Percentiles rank a stretch among this genome's conserved stretches.
Evolutionary conservation across 2,888 invertebrate genomes (phyloP).

Genomic region (Brachyptera putata): DNA sequence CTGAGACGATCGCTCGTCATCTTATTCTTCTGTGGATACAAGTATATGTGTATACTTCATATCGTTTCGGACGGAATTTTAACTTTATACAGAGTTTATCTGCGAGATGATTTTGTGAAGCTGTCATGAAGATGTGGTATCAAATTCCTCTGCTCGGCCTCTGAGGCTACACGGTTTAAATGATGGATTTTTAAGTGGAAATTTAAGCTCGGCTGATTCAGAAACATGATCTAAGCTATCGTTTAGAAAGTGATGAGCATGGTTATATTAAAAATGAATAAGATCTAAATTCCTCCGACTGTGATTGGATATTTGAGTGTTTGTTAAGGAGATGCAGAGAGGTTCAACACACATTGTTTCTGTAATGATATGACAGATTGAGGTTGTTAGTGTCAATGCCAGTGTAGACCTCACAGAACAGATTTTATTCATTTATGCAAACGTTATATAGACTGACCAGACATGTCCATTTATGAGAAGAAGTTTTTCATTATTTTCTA

Average conservation of each 20-base stretch:
- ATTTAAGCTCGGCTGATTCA: conserved; percentile 5
- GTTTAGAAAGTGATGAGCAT: not conserved
- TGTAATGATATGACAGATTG: conserved; percentile 16
- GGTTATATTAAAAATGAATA: conserved; percentile 19
- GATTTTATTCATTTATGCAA: too few relatives aligned
- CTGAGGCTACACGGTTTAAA: not conserved
- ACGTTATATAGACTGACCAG: too few relatives aligned
- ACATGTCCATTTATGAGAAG: too few relatives aligned
- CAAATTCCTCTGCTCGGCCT: not conserved
- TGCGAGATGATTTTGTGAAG: not conserved
- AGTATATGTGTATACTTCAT: not conserved
- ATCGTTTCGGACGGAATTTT: not conserved
- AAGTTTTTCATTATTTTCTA: too few relatives aligned
- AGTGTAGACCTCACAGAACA: conserved; percentile 3
- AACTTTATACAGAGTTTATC: not conserved
- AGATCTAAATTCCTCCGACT: not conserved
- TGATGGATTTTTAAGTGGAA: conserved; percentile 18
- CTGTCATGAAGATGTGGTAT: not conserved
- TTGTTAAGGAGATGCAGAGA: not conserved
- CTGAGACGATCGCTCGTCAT: too few relatives aligned
- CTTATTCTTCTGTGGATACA: too few relatives aligned
- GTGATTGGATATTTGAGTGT: conserved; percentile 14
- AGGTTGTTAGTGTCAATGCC: conserved; percentile 17
- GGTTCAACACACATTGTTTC: conserved; percentile 15
- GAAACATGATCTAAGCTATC: not conserved